Evolutionary conservation across 2,113 vertebrate genomes (phyloP).

Genomic region (Chamaea fasciata): DNA sequence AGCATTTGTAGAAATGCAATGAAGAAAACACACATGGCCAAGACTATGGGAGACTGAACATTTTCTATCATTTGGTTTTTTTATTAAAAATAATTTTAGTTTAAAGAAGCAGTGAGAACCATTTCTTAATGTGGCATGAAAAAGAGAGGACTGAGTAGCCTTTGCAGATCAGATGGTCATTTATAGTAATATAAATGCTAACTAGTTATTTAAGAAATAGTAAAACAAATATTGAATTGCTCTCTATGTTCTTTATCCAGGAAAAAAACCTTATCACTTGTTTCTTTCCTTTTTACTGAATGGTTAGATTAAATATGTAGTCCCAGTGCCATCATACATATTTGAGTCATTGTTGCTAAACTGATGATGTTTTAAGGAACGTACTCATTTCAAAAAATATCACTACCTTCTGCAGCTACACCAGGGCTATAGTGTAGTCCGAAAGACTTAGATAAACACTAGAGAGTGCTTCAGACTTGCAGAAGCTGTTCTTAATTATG

Average conservation of each 20-base stretch:
- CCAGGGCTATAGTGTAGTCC: fast-evolving
- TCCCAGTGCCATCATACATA: not conserved
- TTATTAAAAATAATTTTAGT: not conserved
- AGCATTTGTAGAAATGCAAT: not conserved
- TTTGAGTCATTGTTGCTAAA: not conserved
- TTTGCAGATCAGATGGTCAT: not conserved
- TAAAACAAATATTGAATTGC: not conserved
- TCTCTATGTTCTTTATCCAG: not conserved
- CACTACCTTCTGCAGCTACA: not conserved
- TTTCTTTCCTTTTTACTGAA: not conserved
- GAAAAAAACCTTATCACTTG: not conserved
- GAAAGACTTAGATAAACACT: not conserved
- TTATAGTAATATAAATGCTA: not conserved
- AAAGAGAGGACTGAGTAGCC: not conserved
- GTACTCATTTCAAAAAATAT: not conserved
- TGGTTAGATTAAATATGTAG: not conserved
- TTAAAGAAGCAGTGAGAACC: not conserved
- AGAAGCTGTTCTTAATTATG: not conserved
- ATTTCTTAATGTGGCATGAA: not conserved
- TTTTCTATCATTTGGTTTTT: not conserved
- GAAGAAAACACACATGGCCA: not conserved
- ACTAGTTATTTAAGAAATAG: not conserved
- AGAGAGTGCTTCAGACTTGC: not conserved
- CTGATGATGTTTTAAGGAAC: not conserved
- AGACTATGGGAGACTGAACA: not conserved